A percentile compares a stretch with the other conserved stretches of the same genome.
Conservation (phyloP, 2,888 invertebrate species). For the Chironomus riparius region DNA sequence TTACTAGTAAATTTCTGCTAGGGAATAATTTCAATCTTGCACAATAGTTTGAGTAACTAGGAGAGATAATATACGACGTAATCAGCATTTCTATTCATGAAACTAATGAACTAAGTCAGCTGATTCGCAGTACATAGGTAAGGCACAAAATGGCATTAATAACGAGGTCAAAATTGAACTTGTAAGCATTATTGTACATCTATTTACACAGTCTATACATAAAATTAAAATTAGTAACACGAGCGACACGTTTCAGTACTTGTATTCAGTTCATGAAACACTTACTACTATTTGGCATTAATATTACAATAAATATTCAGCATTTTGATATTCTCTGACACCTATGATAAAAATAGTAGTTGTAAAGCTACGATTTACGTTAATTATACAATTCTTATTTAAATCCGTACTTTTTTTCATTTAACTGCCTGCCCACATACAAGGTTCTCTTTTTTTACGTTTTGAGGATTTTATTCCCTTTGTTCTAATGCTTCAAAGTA, state of each 20-base stretch:
- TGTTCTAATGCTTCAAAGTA: not conserved
- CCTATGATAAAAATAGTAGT: not conserved
- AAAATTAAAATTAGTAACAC: not conserved
- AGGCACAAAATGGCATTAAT: not conserved
- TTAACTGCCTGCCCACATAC: too few species aligned
- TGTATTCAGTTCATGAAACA: not conserved
- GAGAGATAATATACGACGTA: too few species aligned
- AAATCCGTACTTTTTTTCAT: too few species aligned
- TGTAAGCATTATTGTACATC: not conserved
- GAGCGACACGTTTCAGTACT: slow-evolving; percentile 1
- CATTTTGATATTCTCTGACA: too few species aligned
- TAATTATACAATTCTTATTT: too few species aligned
- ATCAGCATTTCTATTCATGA: not conserved
- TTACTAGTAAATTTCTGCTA: too few species aligned
- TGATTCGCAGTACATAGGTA: not conserved
- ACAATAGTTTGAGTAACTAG: too few species aligned
- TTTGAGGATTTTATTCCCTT: not conserved
- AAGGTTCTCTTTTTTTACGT: too few species aligned
- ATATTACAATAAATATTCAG: not conserved
- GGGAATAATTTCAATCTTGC: too few species aligned
- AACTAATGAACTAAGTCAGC: not conserved
- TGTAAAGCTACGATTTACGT: not conserved
- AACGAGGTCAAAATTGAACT: slow-evolving; percentile 3
- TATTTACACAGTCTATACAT: not conserved
- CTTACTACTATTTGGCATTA: not conserved